Conservation (phyloP, 2,888 invertebrate genomes). For the Dicranocentrus wangi region DNA sequence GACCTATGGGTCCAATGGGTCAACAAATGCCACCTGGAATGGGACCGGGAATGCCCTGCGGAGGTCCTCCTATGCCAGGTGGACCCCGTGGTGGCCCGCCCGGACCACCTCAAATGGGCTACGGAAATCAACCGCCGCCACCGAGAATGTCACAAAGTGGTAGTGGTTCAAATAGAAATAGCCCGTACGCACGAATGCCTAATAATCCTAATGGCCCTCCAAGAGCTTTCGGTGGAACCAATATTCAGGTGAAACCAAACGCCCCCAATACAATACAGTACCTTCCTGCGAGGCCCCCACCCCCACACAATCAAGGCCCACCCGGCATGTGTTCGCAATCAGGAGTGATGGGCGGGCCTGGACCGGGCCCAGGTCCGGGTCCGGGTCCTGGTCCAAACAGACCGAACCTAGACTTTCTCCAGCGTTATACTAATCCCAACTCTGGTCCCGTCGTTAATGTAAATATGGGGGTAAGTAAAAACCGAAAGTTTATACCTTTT, state of each 20-base stretch:
- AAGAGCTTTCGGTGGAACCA: conserved; percentile 82
- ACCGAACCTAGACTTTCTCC: conserved; percentile 91
- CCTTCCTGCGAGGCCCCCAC: conserved; percentile 94
- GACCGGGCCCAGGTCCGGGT: conserved; percentile 51
- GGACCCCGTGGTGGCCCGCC: conserved; percentile 61
- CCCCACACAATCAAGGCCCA: conserved; percentile 73
- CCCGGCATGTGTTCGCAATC: conserved; percentile 67
- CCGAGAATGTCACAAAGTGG: conserved; percentile 79
- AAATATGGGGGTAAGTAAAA: conserved; percentile 72
- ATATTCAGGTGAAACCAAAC: conserved; percentile 95
- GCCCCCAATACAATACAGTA: conserved; percentile 99
- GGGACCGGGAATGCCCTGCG: conserved; percentile 66
- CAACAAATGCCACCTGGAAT: conserved; percentile 70
- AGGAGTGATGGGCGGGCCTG: conserved; percentile 66
- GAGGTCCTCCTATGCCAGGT: conserved; percentile 63
- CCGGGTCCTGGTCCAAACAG: conserved; percentile 81
- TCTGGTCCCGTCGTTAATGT: conserved; percentile 71
- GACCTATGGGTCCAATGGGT: conserved; percentile 73
- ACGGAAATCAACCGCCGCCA: conserved; percentile 70
- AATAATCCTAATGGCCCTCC: conserved; percentile 78
- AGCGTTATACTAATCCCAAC: conserved; percentile 90
- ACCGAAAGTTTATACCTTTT: not conserved
- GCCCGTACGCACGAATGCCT: conserved; percentile 77
- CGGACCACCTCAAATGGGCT: conserved; percentile 67
- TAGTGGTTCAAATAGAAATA: conserved; percentile 68